These are phyloP conservation scores for Meliscaeva auricollis DNA, from an alignment of 2,888 invertebrate genomes.

Conservation along the genomic window DNA sequence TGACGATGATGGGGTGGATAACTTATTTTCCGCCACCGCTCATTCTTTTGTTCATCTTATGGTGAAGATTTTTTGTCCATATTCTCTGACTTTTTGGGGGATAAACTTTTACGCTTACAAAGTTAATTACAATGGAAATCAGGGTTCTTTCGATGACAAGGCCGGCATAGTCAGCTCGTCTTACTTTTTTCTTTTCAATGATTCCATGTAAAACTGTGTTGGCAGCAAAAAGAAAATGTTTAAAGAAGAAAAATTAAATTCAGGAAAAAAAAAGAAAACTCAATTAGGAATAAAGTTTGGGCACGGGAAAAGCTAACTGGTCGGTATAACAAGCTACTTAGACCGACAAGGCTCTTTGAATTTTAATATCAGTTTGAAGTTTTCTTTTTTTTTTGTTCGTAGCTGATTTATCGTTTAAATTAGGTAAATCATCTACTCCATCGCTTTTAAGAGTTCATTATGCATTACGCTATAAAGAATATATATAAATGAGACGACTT, in stretches of 20 bases:
- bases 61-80: conserved; percentile 30
- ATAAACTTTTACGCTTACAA: conserved; percentile 73
- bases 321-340: conserved; percentile 52
- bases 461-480: too few relatives aligned
- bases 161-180: background rate
- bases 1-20: conserved; percentile 46
- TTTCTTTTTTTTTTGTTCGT: background rate
- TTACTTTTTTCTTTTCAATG: conserved; percentile 10
- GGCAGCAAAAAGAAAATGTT: background rate
- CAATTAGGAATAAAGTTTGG: conserved; percentile 66
- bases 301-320: conserved; percentile 38
- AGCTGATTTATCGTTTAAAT: conserved; percentile 30
- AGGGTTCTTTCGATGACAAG: conserved; percentile 47
- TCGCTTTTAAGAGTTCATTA: conserved; percentile 28
- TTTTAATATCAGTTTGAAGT: conserved; percentile 20
- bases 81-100: conserved; percentile 45
- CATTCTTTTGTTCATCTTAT: conserved; percentile 63
- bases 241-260: conserved; percentile 30
- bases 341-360: conserved; percentile 20
- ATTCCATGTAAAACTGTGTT: background rate
- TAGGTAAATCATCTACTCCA: conserved; percentile 12
- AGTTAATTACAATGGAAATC: conserved; percentile 75
- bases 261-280: conserved; percentile 34
- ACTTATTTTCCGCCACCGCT: conserved; percentile 57
- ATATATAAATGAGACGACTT: background rate